Base-by-base conservation (phyloP, 2,797 vertebrate genomes). In the Smutsia temminckii region DNA sequence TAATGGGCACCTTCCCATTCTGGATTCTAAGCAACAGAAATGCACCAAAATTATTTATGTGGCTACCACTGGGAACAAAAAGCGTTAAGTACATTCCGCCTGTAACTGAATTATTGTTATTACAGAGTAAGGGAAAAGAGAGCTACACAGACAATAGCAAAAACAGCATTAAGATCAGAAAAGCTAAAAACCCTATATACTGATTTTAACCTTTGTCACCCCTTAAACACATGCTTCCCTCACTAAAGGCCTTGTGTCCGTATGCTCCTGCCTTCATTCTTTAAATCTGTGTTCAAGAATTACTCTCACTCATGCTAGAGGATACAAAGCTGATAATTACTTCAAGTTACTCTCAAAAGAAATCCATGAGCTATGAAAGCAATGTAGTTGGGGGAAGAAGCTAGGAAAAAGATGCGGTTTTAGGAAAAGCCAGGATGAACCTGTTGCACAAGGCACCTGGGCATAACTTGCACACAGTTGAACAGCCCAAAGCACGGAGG, bases 381-480 rank as follows among this genome's bases (percentile, higher is more conserved):
- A 66, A 25, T 2, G 8, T 1, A 32, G 7, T 3, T 8, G 8
- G 27, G 27, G 16, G 12, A 49, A 37, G 37, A 69, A 74, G 16
- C 1, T 55, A 57, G n/a, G 9, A 42, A 77, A 66, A 88, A 46
- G 27, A 32, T 11, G 13, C 8, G 18, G 21, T n/a, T 51, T 78
- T 57, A 14, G 13, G 10, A 42, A 40, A 80, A 29, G 25, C 75
- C 8, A 79, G 17, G 51, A 34, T 74, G n/a, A 42, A 8, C 42
- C 5, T 13, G 59, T 40, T 20, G 46, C 57, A n/a, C 11, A 16
- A 32, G 12, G 42, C 37, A 25, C 23, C 4, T 14, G 29, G 8
- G 6, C 7, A 0, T 20, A 16, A 34, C 8, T 7, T 12, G 12
- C 1, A 27, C 5, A 16, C 1, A 14, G 4, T 21, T 46, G 13